Percentiles rank a stretch among this genome's conserved stretches.
Evolutionary conservation across 2,797 vertebrate species (phyloP).

Genomic region (Holocentrus rufus): DNA sequence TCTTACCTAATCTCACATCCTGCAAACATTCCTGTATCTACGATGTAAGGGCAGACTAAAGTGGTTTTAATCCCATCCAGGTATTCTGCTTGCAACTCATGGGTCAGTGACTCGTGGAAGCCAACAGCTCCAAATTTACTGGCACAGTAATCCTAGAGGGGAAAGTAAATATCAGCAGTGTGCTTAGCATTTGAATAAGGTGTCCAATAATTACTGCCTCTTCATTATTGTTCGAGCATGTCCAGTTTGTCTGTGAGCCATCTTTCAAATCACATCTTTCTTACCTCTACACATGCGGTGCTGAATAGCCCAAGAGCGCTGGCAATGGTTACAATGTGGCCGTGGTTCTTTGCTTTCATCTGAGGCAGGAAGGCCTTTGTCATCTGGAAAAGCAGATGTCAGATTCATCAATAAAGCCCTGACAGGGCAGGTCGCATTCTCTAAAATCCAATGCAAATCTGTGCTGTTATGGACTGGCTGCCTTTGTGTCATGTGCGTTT

Average conservation of each 20-base stretch:
- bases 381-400: slow-evolving; percentile 61
- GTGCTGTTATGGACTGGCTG: too few relatives aligned
- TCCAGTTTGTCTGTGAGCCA: background rate
- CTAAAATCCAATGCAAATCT: too few relatives aligned
- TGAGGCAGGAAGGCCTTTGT: slow-evolving; percentile 77
- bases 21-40: slow-evolving; percentile 79
- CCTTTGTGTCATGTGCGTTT: too few relatives aligned
- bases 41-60: slow-evolving; percentile 79
- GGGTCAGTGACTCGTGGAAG: slow-evolving; percentile 81
- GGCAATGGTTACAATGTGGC: slow-evolving; percentile 74
- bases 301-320: slow-evolving; percentile 77
- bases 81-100: slow-evolving; percentile 74
- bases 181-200: slow-evolving; percentile 2
- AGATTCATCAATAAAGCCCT: background rate
- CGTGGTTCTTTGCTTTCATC: slow-evolving; percentile 69
- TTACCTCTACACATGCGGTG: slow-evolving; percentile 76
- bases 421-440: too few relatives aligned
- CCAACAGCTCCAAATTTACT: slow-evolving; percentile 82
- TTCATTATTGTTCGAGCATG: background rate
- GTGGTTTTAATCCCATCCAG: slow-evolving; percentile 77
- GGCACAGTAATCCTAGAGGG: slow-evolving; percentile 79
- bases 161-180: background rate
- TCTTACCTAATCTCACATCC: slow-evolving; percentile 77
- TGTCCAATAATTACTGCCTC: background rate
- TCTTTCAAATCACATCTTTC: background rate